phyloP scores from a whole-genome alignment of 2,888 invertebrate species.

The Aphidius colemani region DNA sequence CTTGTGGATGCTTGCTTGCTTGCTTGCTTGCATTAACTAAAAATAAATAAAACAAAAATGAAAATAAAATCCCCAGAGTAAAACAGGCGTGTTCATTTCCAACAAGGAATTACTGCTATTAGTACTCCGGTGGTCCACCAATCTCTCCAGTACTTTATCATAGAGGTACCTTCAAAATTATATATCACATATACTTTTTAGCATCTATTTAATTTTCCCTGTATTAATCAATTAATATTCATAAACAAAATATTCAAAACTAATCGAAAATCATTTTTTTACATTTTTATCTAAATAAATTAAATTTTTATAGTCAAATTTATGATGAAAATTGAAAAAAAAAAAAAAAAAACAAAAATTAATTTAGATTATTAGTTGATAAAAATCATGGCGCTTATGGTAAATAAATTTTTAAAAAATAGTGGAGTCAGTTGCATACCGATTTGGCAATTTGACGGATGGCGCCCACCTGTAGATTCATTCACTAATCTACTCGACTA shows the following conservation, averaged over 20 bases:
- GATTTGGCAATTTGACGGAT: constrained; percentile 53
- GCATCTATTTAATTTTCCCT: not conserved
- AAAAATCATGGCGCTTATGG: constrained; percentile 11
- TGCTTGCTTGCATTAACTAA: constrained; percentile 4
- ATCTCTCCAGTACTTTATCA: constrained; percentile 56
- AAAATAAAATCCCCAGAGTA: not conserved
- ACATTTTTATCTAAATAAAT: not conserved
- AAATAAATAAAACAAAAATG: constrained; percentile 2
- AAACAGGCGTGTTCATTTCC: constrained; percentile 52
- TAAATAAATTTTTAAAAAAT: constrained; percentile 10
- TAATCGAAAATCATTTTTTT: not conserved
- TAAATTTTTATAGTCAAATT: not conserved
- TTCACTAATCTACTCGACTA: constrained; percentile 60
- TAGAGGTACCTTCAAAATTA: constrained; percentile 40
- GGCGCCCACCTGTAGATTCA: constrained; percentile 61
- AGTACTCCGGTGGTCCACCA: constrained; percentile 65
- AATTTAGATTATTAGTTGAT: not conserved
- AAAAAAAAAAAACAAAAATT: not conserved
- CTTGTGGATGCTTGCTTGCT: constrained; percentile 26
- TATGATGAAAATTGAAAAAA: not conserved
- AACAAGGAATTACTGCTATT: constrained; percentile 65
- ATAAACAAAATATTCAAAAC: not conserved
- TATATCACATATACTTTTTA: not conserved
- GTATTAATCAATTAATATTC: not conserved
- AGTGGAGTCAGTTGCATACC: too few species aligned